A percentile compares a stretch with the other conserved stretches of the same genome.
Conservation (phyloP, 2,888 invertebrate genomes). For the Andrena trimmerana region DNA sequence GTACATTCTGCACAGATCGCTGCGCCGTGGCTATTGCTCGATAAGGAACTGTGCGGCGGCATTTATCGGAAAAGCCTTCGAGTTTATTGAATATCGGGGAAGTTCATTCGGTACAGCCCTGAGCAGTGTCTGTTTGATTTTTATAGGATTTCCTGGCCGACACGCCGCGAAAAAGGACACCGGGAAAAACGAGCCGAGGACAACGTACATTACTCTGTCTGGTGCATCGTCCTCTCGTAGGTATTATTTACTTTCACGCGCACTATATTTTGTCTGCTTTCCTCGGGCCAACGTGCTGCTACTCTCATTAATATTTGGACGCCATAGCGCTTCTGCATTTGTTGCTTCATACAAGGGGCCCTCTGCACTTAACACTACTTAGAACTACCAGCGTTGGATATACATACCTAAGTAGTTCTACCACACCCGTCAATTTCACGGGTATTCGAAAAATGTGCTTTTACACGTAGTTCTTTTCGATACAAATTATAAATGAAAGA, state of each 20-base stretch:
- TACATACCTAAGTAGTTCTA: background rate
- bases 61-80: constrained; percentile 34
- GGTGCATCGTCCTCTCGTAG: background rate
- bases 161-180: background rate
- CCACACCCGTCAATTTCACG: too few relatives aligned
- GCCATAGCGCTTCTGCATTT: background rate
- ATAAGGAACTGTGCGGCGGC: constrained; percentile 23
- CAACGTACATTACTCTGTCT: background rate
- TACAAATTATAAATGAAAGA: too few relatives aligned
- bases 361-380: too few relatives aligned
- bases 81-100: constrained; percentile 46
- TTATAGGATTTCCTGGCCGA: constrained; percentile 10
- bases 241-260: constrained; percentile 24
- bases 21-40: constrained; percentile 36
- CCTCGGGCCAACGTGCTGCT: background rate
- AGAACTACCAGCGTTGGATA: background rate
- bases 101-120: background rate
- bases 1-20: constrained; percentile 30
- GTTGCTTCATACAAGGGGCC: background rate
- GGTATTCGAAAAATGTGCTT: too few relatives aligned
- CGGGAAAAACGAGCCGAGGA: background rate
- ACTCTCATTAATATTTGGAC: background rate
- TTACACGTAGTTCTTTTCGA: too few relatives aligned
- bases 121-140: constrained; percentile 23
- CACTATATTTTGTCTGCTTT: background rate